Percentiles rank a stretch among this genome's conserved stretches.
Evolutionary conservation across 2,888 invertebrate genomes (phyloP).

Genomic region (Hymenopus coronatus): DNA sequence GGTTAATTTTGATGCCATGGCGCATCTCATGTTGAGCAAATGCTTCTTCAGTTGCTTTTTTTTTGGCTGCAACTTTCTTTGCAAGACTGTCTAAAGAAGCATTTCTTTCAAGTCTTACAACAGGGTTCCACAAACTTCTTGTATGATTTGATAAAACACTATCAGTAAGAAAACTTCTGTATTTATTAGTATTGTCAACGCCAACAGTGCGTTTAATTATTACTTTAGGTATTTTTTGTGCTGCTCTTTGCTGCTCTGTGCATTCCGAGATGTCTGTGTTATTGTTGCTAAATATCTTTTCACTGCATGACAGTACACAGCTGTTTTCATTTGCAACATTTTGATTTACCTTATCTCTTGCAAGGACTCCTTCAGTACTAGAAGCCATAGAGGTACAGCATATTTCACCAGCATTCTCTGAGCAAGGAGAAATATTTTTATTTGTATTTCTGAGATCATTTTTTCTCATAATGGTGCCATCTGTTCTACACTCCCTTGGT

Average conservation of each 20-base stretch:
- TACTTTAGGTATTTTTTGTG: slow-evolving; percentile 23
- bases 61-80: neutral
- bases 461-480: neutral
- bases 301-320: neutral
- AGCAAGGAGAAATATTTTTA: neutral
- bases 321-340: neutral
- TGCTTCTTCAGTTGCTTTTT: neutral
- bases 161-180: slow-evolving; percentile 26
- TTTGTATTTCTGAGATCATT: neutral
- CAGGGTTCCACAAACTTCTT: slow-evolving; percentile 24
- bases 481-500: neutral
- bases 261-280: neutral
- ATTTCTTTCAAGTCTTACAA: slow-evolving; percentile 27
- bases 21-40: neutral
- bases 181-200: slow-evolving; percentile 24
- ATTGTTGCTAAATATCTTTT: neutral
- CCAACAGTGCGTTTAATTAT: slow-evolving; percentile 29
- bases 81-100: slow-evolving; percentile 24
- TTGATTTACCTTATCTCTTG: neutral
- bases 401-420: neutral
- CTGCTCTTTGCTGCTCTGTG: neutral
- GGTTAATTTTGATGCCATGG: neutral
- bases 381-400: neutral
- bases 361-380: neutral
- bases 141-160: neutral